Base-by-base conservation (phyloP, 2,797 vertebrate species). In the Pelochelys cantorii region DNA sequence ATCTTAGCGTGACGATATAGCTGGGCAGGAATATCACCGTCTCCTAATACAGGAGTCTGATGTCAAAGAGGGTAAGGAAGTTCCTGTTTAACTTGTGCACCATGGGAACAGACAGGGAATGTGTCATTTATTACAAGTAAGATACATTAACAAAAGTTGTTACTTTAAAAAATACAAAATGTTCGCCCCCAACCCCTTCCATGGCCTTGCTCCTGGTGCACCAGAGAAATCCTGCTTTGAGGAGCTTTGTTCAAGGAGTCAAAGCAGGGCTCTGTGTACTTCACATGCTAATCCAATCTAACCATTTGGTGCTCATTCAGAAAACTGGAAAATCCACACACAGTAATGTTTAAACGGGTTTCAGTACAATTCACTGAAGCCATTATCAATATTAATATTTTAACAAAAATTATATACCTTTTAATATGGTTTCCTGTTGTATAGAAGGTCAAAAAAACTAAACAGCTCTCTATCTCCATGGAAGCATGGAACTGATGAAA, bases 1-100 rank as follows among this genome's bases (percentile, higher is more conserved):
- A 86, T 62, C 77, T 93, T 92, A 81, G 88, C 55, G 85, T 14
- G 53, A 59, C n/a, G 93, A 88, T 87, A 90, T 79, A 77, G 83
- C 88, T 92, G 79, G 62, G 89, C 31, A 83, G 83, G 88, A 84
- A 88, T 89, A 94, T 87, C 8, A 0, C 60, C 56, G 53, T 59
- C 90, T 55, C 53, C 92, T 94, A 83, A 88, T 82, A 90, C 78
- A 68, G 83, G 56, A 90, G 53, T 92, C 81, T 34, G 4, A 37
- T 20, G 56, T 81, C 23, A 48, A 22, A 75, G 14, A 27, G 42
- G 13, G 12, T 75, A 75, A 75, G 42, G 25, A 75, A 75, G 14
- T 25, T 27, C 74, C 25, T 29, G 25, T 11, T 2, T 48, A 5
- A 52, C 5, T 75, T 14, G 27, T 27, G 6, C 12, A 27, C 22